Base-by-base conservation (phyloP, 23 tunicate genomes). In the Botrylloides violaceus region DNA sequence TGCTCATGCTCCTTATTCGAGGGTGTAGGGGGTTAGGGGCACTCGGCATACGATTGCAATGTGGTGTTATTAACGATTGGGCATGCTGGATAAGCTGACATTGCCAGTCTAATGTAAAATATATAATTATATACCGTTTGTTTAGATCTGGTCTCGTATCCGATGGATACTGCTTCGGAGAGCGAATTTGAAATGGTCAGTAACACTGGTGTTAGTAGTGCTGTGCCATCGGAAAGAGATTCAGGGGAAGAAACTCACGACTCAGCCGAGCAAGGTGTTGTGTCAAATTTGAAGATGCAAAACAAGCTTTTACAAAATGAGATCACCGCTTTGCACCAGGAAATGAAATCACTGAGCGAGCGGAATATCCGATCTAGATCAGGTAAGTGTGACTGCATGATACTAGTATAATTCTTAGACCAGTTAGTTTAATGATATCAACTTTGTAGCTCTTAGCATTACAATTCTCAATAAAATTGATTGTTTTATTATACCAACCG, bases 111-210 rank as follows among this genome's bases (percentile, higher is more conserved):
- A n/a, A n/a, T n/a, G n/a, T n/a, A n/a, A n/a, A n/a, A n/a, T n/a
- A n/a, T n/a, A n/a, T n/a, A n/a, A n/a, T n/a, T n/a, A n/a, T n/a
- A n/a, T n/a, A n/a, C 61, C 36, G 15, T 77, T n/a, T 2, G 37
- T 73, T 0, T 39, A 85, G 84, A 85, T 74, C 70, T 64, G 4
- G 53, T 74, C 9, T 76, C 81, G 19, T 73, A 77, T 74, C 93
- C 76, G 2, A 55, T 82, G 18, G 93, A 85, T 61, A 85, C 93
- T 58, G 82, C 95, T 20, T 87, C 95, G 1, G 95, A 87, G 55
- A 87, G 95, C 68, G 95, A 87, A 68, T 87, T 87, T 76, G 95
- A 87, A 64, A 70, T 87, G 82, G 86, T 87, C 36, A 84, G 87
- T 47, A 85, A 83, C 70, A 56, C 83, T 26, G 82, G 82, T 15